Conservation (phyloP, 2,888 invertebrate genomes). For the Synanthedon tipuliformis region DNA sequence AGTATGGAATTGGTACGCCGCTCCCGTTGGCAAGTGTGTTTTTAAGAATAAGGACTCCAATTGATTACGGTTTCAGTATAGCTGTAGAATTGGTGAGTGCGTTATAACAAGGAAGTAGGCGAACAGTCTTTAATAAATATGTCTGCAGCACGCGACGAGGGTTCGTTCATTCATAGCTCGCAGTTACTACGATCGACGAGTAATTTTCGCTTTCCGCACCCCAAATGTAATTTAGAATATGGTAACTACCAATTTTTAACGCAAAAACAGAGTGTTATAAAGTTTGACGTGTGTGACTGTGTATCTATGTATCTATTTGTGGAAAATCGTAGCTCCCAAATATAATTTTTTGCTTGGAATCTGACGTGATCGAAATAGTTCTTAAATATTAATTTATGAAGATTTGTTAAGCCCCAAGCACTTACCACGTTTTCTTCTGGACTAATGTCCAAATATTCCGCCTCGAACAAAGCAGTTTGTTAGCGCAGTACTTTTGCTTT, state of each 20-base stretch:
- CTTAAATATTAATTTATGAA: no score
- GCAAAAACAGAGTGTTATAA: no score
- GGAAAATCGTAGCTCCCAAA: no score
- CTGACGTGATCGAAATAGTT: no score
- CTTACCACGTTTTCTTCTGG: not conserved
- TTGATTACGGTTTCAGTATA: no score
- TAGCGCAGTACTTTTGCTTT: slow-evolving; percentile 36
- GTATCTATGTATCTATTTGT: no score
- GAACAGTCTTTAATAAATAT: not conserved
- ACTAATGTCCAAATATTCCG: not conserved
- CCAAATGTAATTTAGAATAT: not conserved
- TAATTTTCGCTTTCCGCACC: slow-evolving; percentile 12
- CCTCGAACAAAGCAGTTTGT: slow-evolving; percentile 46
- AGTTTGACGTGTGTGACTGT: no score
- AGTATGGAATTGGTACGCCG: no score
- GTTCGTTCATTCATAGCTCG: not conserved
- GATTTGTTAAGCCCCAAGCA: not conserved
- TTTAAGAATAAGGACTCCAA: no score
- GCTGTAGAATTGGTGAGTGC: not conserved
- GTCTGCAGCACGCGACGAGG: not conserved
- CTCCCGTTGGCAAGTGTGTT: no score
- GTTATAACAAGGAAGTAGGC: not conserved
- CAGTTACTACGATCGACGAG: slow-evolving; percentile 14
- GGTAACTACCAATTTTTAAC: not conserved
- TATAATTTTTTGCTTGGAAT: no score